Evolutionary conservation across 2,113 vertebrate genomes (phyloP), one percentile per base, ranked within the genome.

Genomic region (Bombycilla garrulus): DNA sequence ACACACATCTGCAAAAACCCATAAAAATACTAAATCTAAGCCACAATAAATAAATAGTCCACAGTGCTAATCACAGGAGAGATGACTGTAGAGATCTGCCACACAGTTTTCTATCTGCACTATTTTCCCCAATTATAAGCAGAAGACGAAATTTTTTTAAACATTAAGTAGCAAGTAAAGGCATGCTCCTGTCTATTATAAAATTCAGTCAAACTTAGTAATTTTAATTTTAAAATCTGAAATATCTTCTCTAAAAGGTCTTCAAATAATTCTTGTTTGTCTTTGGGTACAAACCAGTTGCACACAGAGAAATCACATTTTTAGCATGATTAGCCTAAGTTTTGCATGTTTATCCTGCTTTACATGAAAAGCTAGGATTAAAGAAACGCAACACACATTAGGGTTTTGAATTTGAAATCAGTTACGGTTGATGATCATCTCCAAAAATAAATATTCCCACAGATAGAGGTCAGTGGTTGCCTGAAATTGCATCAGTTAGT

Each of bases 391-490:
- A 76, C 25, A 82, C 28, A 77, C 25, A 42, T 50, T 38, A 54
- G 36, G 62, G 51, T 88, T 96, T 90, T 90, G 93, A 96, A 93
- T 95, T 21, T 95, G 72, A 92, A 97, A 97, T 76, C 61, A 67
- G 91, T 90, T 87, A 92, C 0, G 8, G 97, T 74, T 83, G 94
- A 88, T 88, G 88, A 97, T 95, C 95, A 96, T 38, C 93, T 94
- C 95, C 88, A 96, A 97, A 98, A 98, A 98, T 97, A 98, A 98
- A 97, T 98, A 98, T 96, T 98, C 95, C 97, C 97, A 96, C 81
- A 97, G 96, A 98, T n/a, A 97, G 98, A 98, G 98, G 98, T 98
- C 98, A 98, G 86, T 96, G 97, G 97, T 98, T 98, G 97, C 98
- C 95, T 98, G 97, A 97, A 98, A 98, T 98, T 98, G 97, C 97